phyloP scores from a whole-genome alignment of 2,113 vertebrate genomes.

The Cervus canadensis region DNA sequence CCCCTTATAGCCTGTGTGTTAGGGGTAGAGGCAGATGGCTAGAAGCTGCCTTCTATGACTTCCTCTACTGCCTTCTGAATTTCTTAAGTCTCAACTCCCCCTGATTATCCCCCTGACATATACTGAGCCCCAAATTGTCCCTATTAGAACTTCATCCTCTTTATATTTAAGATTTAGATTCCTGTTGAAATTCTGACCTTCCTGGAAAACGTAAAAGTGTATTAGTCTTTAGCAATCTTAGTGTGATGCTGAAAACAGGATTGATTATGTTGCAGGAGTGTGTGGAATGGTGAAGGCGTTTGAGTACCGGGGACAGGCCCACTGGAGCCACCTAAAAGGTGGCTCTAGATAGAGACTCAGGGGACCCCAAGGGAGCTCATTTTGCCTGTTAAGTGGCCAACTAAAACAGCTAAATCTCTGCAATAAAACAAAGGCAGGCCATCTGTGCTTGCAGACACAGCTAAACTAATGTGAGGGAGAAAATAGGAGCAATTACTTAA shows the following conservation, averaged over 20 bases:
- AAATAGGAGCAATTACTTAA: slow-evolving; percentile 28
- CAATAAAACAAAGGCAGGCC: slow-evolving; percentile 31
- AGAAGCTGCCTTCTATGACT: background rate
- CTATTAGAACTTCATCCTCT: background rate
- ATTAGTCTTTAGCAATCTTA: background rate
- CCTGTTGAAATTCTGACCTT: background rate
- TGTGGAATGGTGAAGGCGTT: background rate
- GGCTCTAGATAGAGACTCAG: background rate
- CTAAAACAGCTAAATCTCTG: slow-evolving; percentile 5
- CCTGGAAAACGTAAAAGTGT: background rate
- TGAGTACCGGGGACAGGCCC: background rate
- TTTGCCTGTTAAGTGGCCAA: background rate
- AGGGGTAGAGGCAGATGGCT: background rate
- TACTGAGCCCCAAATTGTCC: background rate
- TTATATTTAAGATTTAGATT: background rate
- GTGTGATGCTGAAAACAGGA: background rate
- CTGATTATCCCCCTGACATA: background rate
- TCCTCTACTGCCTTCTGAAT: background rate
- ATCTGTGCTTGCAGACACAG: slow-evolving; percentile 42
- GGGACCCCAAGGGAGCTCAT: background rate
- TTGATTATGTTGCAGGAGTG: background rate
- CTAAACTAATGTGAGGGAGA: background rate
- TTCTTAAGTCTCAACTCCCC: background rate
- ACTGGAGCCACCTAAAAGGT: background rate
- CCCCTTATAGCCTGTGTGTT: background rate